Base-by-base conservation (phyloP, 2,113 vertebrate genomes). In the Sigmodon hispidus region DNA sequence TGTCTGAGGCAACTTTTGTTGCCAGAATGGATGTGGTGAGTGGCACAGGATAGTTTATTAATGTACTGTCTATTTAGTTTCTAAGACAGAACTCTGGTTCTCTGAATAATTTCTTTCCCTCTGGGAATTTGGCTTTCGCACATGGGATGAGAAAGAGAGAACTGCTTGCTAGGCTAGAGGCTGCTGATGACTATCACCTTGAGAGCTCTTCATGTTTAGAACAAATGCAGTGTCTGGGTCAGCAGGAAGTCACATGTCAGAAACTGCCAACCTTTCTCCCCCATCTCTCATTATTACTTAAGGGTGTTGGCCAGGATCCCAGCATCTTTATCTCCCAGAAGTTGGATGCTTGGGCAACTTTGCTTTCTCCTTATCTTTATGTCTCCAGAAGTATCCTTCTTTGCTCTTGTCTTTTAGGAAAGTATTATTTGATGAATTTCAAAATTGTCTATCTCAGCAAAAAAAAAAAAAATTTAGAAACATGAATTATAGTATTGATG, bases 201-300 rank as follows among this genome's bases (percentile, higher is more conserved):
- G 77, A 55, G 63, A 88, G 43, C 52, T 85, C 65, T 94, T 88
- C 55, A 40, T 57, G 40, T 90, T 87, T 77, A 81, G 89, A 95
- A 77, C n/a, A 81, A 92, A 81, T 76, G 31, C 57, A 72, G 48
- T 86, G 86, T 85, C 72, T 93, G 81, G 86, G 86, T 94, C 89
- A 93, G 70, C 59, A 87, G 92, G 29, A 87, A 95, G 69, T 73
- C 55, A 69, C 72, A 91, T 81, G 92, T 48, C 65, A 83, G 48
- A 85, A 17, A 36, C n/a, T 87, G 81, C 84, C 90, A 89, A n/a
- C 63, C 84, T 73, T 87, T 87, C 63, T 84, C 26, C 90, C 26
- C 36, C 65, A 93, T 95, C 93, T 90, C 29, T 94, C 57, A 86
- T 97, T 95, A 80, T 89, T 90, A 76, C 36, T 80, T 86, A 88